Conservation (phyloP, 2,888 invertebrate genomes). For the Holacanthella duospinosa region DNA sequence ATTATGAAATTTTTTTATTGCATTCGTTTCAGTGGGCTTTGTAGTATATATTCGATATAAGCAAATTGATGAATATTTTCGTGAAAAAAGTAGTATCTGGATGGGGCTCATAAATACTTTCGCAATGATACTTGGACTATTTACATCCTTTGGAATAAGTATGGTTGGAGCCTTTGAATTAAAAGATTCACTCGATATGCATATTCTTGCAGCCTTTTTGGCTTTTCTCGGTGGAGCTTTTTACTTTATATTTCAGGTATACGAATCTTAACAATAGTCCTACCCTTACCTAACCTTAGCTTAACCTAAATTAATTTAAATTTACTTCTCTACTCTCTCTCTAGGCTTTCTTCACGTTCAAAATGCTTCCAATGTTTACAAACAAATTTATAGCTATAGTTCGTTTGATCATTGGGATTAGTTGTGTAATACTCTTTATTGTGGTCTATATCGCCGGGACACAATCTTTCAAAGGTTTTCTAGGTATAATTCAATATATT, state of each 20-base stretch:
- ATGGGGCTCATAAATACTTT: conserved; percentile 49
- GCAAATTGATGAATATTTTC: conserved; percentile 50
- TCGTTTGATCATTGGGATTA: conserved; percentile 33
- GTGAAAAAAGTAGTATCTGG: conserved; percentile 41
- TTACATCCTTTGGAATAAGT: conserved; percentile 55
- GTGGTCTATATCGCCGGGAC: conserved; percentile 19
- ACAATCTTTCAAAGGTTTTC: conserved; percentile 21
- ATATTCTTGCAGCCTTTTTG: conserved; percentile 57
- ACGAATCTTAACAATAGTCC: too few species aligned
- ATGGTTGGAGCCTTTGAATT: conserved; percentile 66
- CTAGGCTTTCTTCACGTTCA: conserved; percentile 28
- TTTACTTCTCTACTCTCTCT: too few species aligned
- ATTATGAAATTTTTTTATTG: too few species aligned
- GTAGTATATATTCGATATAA: conserved; percentile 59
- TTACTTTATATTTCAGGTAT: conserved; percentile 67
- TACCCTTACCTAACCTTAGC: too few species aligned
- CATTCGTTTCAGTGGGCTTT: conserved; percentile 55
- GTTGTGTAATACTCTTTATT: conserved; percentile 26
- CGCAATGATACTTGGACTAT: conserved; percentile 51
- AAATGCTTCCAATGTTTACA: conserved; percentile 25
- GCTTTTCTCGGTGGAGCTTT: conserved; percentile 67
- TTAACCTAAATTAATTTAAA: too few species aligned
- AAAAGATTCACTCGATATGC: conserved; percentile 55
- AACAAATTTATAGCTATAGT: conserved; percentile 25
- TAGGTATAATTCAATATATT: too few species aligned